Base-by-base conservation (phyloP, 2,113 vertebrate genomes). In the Antigone vipio region DNA sequence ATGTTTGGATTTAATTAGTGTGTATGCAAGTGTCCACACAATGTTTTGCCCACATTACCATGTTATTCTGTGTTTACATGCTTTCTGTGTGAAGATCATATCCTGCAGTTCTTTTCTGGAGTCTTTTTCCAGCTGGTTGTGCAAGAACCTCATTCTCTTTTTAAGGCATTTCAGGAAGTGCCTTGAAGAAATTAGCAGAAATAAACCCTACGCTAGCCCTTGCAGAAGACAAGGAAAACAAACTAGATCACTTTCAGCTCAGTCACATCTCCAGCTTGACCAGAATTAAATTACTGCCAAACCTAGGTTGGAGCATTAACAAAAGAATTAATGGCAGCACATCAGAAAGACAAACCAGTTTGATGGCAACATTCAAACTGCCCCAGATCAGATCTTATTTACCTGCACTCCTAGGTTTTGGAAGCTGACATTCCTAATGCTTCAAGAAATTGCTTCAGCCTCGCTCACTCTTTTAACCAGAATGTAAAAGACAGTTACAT, bases 151-250 rank as follows among this genome's bases (percentile, higher is more conserved):
- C 32, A 52, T 67, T 68, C 56, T 56, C 12, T 73, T 84, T 49
- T 66, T 77, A 93, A 93, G 77, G 81, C 69, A 78, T 85, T 93
- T 93, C 85, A 94, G 74, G 68, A 89, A 81, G 38, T 58, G 53
- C 14, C 35, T 87, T 79, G 24, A 92, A 91, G 66, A 93, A 63
- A 66, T 30, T 21, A 91, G 55, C 26, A 94, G 40, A 88, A 82
- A 91, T 38, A 72, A 95, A 72, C 27, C 42, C 89, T 78, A 85
- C 85, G 15, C 69, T 42, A 95, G 56, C 13, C 32, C 30, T 67
- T 67, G 20, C 21, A 85, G 42, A 71, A 87, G 50, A 58, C 26
- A 86, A 75, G 49, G 24, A 68, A 84, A 92, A 77, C 4, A 80
- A 89, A 84, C 59, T 59, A n/a, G 20, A 47, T 27, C 12, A 50